Conservation (phyloP, 1,140 invertebrate species). For the Chrysopa pallens region DNA sequence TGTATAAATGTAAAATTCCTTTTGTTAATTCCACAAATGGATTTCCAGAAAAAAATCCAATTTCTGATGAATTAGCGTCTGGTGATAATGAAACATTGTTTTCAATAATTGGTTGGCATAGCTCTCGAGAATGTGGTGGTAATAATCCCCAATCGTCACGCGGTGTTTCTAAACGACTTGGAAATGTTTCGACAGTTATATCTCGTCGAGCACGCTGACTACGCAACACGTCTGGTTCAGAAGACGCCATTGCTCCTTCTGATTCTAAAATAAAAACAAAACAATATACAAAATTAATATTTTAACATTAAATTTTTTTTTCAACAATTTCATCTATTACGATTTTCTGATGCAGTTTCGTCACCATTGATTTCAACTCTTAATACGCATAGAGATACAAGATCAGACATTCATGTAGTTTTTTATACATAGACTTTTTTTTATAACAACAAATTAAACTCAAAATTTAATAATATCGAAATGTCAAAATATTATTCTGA, state of each 20-base stretch:
- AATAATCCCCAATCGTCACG: slow-evolving; percentile 25
- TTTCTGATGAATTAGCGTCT: slow-evolving; percentile 33
- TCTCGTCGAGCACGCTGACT: slow-evolving; percentile 36
- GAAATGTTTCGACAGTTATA: slow-evolving; percentile 46
- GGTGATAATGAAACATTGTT: slow-evolving; percentile 13
- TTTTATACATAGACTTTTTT: no score
- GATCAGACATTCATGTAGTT: slow-evolving; percentile 20
- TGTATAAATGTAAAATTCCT: slow-evolving; percentile 90
- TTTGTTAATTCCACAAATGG: slow-evolving; percentile 92
- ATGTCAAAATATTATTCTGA: no score
- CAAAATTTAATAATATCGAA: no score
- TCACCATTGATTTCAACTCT: slow-evolving; percentile 30
- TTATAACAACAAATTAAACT: no score
- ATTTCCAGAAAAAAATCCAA: slow-evolving; percentile 90
- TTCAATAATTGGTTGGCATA: slow-evolving; percentile 22
- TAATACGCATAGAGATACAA: slow-evolving; percentile 35
- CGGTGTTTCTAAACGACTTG: slow-evolving; percentile 26
- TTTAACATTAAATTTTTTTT: neutral
- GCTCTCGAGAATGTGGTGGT: slow-evolving; percentile 22
- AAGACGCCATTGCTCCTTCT: slow-evolving; percentile 11
- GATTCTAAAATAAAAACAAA: slow-evolving; percentile 15
- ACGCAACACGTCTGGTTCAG: slow-evolving; percentile 22
- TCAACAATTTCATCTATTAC: neutral
- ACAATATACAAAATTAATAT: neutral
- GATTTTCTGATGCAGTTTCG: neutral